Evolutionary conservation across 1,140 invertebrate species (phyloP).

Genomic region (Goniozus legneri): DNA sequence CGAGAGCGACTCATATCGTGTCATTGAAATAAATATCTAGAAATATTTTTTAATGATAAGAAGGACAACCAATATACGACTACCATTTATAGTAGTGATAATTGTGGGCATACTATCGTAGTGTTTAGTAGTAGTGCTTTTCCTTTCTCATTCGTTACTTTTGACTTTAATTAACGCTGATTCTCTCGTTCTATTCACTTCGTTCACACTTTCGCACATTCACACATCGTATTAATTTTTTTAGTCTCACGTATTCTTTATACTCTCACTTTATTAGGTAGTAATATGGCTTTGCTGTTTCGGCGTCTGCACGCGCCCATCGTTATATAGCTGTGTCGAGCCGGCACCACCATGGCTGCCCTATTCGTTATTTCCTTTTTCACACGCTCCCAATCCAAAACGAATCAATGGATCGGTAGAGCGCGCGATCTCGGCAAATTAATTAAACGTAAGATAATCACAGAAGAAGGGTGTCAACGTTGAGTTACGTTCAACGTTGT

Average conservation of each 20-base stretch:
- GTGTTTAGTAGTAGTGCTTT: constrained; percentile 44
- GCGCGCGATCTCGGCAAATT: constrained; percentile 38
- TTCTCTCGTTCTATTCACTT: constrained; percentile 14
- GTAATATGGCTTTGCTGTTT: constrained; percentile 3
- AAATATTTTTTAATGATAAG: constrained; percentile 39
- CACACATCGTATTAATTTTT: constrained; percentile 20
- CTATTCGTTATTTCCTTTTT: too few species aligned
- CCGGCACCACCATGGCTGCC: too few species aligned
- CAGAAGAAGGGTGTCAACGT: constrained; percentile 51
- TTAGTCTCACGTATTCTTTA: constrained; percentile 24
- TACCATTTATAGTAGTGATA: constrained; percentile 46
- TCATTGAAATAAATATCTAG: constrained; percentile 46
- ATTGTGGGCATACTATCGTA: constrained; percentile 44
- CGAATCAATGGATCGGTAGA: too few species aligned
- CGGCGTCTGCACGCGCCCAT: not conserved
- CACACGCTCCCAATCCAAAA: too few species aligned
- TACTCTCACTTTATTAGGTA: constrained; percentile 20
- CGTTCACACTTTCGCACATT: constrained; percentile 19
- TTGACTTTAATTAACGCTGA: constrained; percentile 16
- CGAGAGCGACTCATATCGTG: constrained; percentile 25
- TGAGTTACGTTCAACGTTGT: constrained; percentile 27
- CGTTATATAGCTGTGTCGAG: too few species aligned
- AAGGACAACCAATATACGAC: constrained; percentile 45
- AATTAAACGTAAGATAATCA: constrained; percentile 57
- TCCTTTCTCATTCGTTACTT: too few species aligned